Evolutionary conservation across 1,140 invertebrate genomes (phyloP).

Genomic region (Eueides isabella): DNA sequence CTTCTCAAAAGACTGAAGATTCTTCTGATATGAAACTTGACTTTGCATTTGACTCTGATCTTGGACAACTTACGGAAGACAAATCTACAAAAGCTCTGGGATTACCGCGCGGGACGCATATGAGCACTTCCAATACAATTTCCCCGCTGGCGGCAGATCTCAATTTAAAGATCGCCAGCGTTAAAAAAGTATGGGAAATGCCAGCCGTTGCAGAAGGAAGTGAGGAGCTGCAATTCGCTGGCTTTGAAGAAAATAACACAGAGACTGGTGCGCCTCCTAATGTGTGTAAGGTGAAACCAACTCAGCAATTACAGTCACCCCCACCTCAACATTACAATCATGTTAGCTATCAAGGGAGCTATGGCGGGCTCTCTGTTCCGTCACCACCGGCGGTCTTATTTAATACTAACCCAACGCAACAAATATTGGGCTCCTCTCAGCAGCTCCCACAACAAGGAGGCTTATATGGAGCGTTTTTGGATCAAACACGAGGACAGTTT

Average conservation of each 20-base stretch:
- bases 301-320: slow-evolving; percentile 83
- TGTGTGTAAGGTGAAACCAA: slow-evolving; percentile 81
- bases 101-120: slow-evolving; percentile 86
- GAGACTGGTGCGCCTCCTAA: slow-evolving; percentile 75
- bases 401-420: slow-evolving; percentile 88
- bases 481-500: slow-evolving; percentile 77
- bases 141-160: slow-evolving; percentile 88
- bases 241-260: slow-evolving; percentile 69
- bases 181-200: slow-evolving; percentile 95
- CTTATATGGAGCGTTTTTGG: slow-evolving; percentile 82
- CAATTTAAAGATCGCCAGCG: slow-evolving; percentile 96
- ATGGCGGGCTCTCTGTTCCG: slow-evolving; percentile 89
- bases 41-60: slow-evolving; percentile 92
- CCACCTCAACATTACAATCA: slow-evolving; percentile 83
- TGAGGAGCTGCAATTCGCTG: slow-evolving; percentile 75
- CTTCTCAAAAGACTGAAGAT: slow-evolving; percentile 87
- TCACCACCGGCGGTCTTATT: slow-evolving; percentile 92
- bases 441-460: slow-evolving; percentile 89
- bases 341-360: slow-evolving; percentile 80
- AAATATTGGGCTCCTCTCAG: slow-evolving; percentile 86
- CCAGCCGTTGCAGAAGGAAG: slow-evolving; percentile 84
- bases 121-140: slow-evolving; percentile 79
- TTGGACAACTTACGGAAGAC: slow-evolving; percentile 90
- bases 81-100: slow-evolving; percentile 85
- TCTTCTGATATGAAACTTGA: slow-evolving; percentile 94